Evolutionary conservation across 2,888 invertebrate species (phyloP).

Genomic region (Drosophila pseudotakahashii): DNA sequence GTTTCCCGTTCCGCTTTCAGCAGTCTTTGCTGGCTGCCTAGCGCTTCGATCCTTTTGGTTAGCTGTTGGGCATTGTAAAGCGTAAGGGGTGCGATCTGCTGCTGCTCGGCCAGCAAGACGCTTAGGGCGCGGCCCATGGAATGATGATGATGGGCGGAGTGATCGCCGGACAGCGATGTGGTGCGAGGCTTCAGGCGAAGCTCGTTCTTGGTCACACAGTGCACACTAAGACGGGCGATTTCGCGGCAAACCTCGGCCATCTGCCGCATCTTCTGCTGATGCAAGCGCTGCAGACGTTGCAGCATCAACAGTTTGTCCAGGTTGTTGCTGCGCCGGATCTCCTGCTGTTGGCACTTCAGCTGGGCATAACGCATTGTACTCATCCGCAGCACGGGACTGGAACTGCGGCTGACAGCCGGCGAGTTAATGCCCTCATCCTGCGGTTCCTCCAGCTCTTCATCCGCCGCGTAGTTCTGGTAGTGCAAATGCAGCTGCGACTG

Average conservation of each 20-base stretch:
- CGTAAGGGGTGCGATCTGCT: slow-evolving; percentile 79
- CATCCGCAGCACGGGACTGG: slow-evolving; percentile 76
- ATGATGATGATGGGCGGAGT: slow-evolving; percentile 64
- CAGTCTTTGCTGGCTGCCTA: slow-evolving; percentile 69
- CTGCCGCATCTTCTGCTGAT: slow-evolving; percentile 88
- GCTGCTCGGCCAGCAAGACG: slow-evolving; percentile 79
- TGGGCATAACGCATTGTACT: slow-evolving; percentile 81
- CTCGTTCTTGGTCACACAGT: slow-evolving; percentile 76
- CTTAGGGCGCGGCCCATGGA: slow-evolving; percentile 83
- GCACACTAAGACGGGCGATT: slow-evolving; percentile 85
- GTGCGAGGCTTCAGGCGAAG: slow-evolving; percentile 70
- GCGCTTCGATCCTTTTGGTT: slow-evolving; percentile 68
- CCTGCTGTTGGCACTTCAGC: slow-evolving; percentile 86
- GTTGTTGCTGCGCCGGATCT: slow-evolving; percentile 90
- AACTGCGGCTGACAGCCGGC: slow-evolving; percentile 78
- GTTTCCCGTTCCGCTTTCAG: slow-evolving; percentile 64
- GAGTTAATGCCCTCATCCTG: slow-evolving; percentile 74
- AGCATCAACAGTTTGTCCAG: slow-evolving; percentile 89
- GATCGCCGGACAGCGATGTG: slow-evolving; percentile 62
- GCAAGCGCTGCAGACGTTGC: slow-evolving; percentile 89
- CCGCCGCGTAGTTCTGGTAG: slow-evolving; percentile 68
- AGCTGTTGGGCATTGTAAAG: slow-evolving; percentile 81
- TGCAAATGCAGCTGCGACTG: slow-evolving; percentile 71
- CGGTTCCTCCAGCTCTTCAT: slow-evolving; percentile 51
- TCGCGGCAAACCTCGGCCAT: slow-evolving; percentile 85